These are phyloP conservation scores for Blera fallax DNA, from an alignment of 2,888 invertebrate genomes.

Conservation along the genomic window DNA sequence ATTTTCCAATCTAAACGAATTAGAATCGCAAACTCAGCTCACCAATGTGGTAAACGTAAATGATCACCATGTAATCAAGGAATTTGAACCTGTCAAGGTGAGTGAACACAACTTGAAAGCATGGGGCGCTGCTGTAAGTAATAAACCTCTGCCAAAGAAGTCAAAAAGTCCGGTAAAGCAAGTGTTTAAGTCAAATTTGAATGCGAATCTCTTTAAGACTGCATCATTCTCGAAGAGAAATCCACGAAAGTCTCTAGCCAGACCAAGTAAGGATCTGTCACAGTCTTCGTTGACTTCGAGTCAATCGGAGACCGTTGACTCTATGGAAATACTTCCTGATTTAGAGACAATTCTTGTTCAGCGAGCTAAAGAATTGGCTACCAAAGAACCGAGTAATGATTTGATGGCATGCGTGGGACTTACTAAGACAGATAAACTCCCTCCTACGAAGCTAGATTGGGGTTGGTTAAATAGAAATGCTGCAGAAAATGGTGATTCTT, in stretches of 20 bases:
- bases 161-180: constrained; percentile 29
- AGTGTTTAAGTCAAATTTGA: constrained; percentile 77
- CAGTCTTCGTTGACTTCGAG: constrained; percentile 28
- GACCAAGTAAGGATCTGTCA: constrained; percentile 67
- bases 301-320: constrained; percentile 25
- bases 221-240: constrained; percentile 88
- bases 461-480: constrained; percentile 84
- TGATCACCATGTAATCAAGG: constrained; percentile 75
- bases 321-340: constrained; percentile 77
- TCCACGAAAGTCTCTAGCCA: constrained; percentile 87
- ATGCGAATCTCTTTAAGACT: constrained; percentile 86
- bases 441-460: constrained; percentile 80
- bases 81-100: constrained; percentile 78
- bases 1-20: constrained; percentile 75
- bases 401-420: constrained; percentile 26
- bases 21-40: constrained; percentile 72
- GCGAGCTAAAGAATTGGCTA: constrained; percentile 76
- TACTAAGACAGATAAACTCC: constrained; percentile 63
- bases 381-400: constrained; percentile 53
- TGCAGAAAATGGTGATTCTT: constrained; percentile 42
- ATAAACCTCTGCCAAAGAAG: constrained; percentile 76
- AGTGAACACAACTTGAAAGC: constrained; percentile 81
- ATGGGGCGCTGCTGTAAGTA: constrained; percentile 81
- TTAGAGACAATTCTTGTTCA: constrained; percentile 80
- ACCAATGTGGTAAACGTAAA: constrained; percentile 74